These are phyloP conservation scores for Octopus bimaculoides DNA, from an alignment of 1,140 invertebrate genomes.

Conservation along the genomic window DNA sequence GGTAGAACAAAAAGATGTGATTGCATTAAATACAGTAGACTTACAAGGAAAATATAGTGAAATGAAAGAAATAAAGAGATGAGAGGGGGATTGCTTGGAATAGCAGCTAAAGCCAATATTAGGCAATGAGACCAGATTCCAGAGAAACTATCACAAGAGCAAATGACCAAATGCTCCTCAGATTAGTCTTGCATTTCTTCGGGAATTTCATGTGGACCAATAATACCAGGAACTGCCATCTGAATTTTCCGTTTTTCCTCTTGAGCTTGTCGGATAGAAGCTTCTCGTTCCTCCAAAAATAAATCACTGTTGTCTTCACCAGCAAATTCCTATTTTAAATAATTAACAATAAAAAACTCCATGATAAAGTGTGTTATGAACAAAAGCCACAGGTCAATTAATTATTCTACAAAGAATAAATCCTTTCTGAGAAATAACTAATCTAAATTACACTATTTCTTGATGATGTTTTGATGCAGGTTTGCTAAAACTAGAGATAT, in stretches of 20 bases:
- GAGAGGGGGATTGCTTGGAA: background rate
- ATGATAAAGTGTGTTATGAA: background rate
- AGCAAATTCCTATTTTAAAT: constrained; percentile 79
- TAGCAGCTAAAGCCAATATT: background rate
- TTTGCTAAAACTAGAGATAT: too few species aligned
- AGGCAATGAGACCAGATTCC: background rate
- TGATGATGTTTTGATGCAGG: too few species aligned
- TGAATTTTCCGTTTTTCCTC: constrained; percentile 90
- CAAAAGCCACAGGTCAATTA: too few species aligned
- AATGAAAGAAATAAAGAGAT: background rate
- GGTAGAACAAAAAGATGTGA: background rate
- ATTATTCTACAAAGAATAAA: too few species aligned
- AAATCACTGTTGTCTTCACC: constrained; percentile 97
- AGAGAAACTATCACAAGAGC: constrained; percentile 1
- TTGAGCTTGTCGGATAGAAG: constrained; percentile 81
- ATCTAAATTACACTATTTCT: too few species aligned
- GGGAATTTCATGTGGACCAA: constrained; percentile 92
- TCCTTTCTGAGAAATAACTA: too few species aligned
- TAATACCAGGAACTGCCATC: constrained; percentile 91
- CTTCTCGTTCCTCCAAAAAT: constrained; percentile 93
- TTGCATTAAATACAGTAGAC: background rate
- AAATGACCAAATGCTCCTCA: constrained; percentile 1
- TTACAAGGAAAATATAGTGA: background rate
- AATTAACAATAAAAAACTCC: background rate
- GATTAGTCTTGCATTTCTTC: constrained; percentile 93